Base-by-base conservation (phyloP, 2,888 invertebrate species). In the Drosophila affinis region DNA sequence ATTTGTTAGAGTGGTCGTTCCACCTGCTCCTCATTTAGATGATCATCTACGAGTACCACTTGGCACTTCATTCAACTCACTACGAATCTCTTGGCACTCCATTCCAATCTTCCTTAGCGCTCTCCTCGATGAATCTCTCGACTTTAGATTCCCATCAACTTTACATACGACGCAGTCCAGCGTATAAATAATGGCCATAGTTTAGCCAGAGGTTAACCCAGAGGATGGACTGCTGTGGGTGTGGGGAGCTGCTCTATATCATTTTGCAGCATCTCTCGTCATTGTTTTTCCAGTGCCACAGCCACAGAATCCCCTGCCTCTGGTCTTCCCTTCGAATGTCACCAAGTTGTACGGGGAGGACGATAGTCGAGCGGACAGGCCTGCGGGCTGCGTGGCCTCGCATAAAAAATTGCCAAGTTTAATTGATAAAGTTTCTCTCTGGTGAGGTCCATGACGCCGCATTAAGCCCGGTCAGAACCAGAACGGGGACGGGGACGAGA, bases 361-460 rank as follows among this genome's bases (percentile, higher is more conserved):
- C 75, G 72, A 54, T 64, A 70, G 77, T 71, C 64, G 75, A 69
- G 65, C 69, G 59, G 55, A 56, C 55, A 62, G 60, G 69, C 74
- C 77, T 77, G 88, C 73, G 86, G 88, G 77, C 78, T 51, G 82
- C 70, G 69, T 75, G 75, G 69, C 64, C 71, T 65, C 47, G 75
- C 71, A 73, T 84, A 83, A 75, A 74, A 79, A 69, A 69, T 79
- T 64, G 73, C 72, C 89, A 85, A 85, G 89, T 85, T 85, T 85
- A 85, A 85, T 85, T 85, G 89, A 85, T 85, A 85, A 85, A 85
- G 89, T 85, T 85, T 87, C 69, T 78, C 65, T 81, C 39, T 39
- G 39, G 84, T 78, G 72, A 79, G 81, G 79, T 82, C 77, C 82
- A 83, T 84, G 84, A 81, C 81, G 82, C 74, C 82, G 85, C 89